A percentile compares a stretch with the other conserved stretches of the same genome.
Conservation (phyloP, 2,888 invertebrate genomes). For the Mythimna albipuncta region DNA sequence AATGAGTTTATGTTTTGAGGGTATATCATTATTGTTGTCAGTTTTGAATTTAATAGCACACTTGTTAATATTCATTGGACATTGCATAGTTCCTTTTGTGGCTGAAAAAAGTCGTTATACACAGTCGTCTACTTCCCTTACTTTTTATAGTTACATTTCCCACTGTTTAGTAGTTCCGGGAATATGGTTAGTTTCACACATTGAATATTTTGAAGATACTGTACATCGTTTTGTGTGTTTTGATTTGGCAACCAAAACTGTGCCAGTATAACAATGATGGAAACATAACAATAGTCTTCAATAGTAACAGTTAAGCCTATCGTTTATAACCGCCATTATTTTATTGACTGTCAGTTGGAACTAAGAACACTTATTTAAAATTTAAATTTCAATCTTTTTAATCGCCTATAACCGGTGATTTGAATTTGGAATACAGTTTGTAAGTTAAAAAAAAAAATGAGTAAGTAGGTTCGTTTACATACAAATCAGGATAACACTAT, state of each 20-base stretch:
- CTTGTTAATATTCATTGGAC: conserved; percentile 7
- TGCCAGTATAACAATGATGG: neutral
- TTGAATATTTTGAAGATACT: neutral
- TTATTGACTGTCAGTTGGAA: conserved; percentile 22
- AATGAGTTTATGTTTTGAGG: neutral
- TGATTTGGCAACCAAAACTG: neutral
- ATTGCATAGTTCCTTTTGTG: conserved; percentile 23
- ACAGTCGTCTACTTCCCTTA: conserved; percentile 30
- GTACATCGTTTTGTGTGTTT: neutral
- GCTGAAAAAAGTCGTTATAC: conserved; percentile 15
- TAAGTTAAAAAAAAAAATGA: conserved; percentile 11
- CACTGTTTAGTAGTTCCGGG: conserved; percentile 40
- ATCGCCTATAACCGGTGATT: conserved; percentile 15
- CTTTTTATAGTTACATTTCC: conserved; percentile 43
- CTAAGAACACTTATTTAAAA: conserved; percentile 33
- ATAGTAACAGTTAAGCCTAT: neutral
- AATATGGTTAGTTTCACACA: conserved; percentile 12
- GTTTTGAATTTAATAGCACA: neutral
- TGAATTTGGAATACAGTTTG: conserved; percentile 30
- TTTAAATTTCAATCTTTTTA: conserved; percentile 26
- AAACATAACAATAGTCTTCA: neutral
- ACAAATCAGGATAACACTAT: conserved; percentile 1
- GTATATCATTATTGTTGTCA: neutral
- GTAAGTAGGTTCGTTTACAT: neutral
- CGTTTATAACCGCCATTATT: conserved; percentile 10